phyloP scores from a whole-genome alignment of 1,140 invertebrate genomes.

The Mycetomoellerius zeteki region DNA sequence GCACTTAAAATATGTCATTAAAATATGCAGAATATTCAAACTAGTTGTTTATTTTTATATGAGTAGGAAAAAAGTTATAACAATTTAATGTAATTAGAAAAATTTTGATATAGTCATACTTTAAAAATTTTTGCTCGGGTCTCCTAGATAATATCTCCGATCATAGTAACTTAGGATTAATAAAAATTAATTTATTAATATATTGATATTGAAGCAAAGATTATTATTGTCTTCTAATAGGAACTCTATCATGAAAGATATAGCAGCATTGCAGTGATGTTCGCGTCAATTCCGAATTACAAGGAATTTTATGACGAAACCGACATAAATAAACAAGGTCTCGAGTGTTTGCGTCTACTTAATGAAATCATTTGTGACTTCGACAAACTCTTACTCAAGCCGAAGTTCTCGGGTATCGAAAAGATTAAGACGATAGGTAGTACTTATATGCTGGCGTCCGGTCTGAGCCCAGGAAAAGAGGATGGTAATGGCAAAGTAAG shows the following conservation, averaged over 20 bases:
- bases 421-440: constrained; percentile 99
- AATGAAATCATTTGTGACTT: constrained; percentile 99
- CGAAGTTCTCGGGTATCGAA: constrained; percentile 98
- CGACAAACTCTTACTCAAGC: constrained; percentile 97
- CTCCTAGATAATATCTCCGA: too few relatives aligned
- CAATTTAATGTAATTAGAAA: too few relatives aligned
- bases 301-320: constrained; percentile 99
- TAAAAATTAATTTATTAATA: too few relatives aligned
- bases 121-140: too few relatives aligned
- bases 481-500: constrained; percentile 89
- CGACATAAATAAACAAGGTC: constrained; percentile 98
- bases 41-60: too few relatives aligned
- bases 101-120: too few relatives aligned
- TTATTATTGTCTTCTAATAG: constrained; percentile 82
- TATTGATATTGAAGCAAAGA: background rate
- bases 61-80: too few relatives aligned
- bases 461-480: constrained; percentile 95
- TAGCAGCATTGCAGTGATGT: constrained; percentile 98
- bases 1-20: background rate
- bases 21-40: too few relatives aligned
- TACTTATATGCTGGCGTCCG: constrained; percentile 99
- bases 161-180: too few relatives aligned
- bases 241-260: constrained; percentile 98
- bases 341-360: constrained; percentile 97
- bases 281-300: constrained; percentile 99